Evolutionary conservation across 2,797 vertebrate species (phyloP), one percentile per base, ranked within the genome.

Genomic region (Anolis apletophallus): DNA sequence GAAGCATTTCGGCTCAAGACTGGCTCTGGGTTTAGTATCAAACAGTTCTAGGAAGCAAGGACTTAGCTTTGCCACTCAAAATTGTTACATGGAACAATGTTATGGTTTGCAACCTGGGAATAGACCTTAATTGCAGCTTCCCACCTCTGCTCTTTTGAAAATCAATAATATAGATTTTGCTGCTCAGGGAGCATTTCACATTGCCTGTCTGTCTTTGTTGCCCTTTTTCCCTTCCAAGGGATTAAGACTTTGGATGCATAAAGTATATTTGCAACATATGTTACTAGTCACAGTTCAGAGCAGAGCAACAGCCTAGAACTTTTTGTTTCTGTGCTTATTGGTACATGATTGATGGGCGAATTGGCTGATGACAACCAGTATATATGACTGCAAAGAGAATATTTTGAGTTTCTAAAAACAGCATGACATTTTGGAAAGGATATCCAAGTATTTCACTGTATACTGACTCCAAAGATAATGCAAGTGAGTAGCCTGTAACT

Each of bases 371-470:
- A 80, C 5, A 83, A 64, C 71, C 68, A 87, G 40, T 77, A 80
- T 81, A 67, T 54, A 54, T 69, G 29, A 1, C 78, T 73, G 71
- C 81, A 82, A 50, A 1, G 29, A 55, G 46, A 87, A 85, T 5
- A 3, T 32, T 16, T 57, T 80, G 29, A 80, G 19, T 69, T 85
- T 82, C 85, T 84, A 89, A 83, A 68, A 79, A 57, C 61, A 34
- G 26, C 71, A 0, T 21, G 46, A 8, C 26, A 17, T 34, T 74
- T 86, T 40, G 32, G 36, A 90, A 34, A 12, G 40, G 34, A 76
- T 46, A 81, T 77, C 79, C 34, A 77, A 69, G 23, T 73, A 32
- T 78, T 57, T 77, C 14, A n/a, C 40, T 85, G 29, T 54, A 83
- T 40, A 80, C 46, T 68, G 84, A 68, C 80, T 82, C 13, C 73